Evolutionary conservation across 1,140 invertebrate genomes (phyloP), one percentile per base, ranked within the genome.

Genomic region (Macrobrachium nipponense): DNA sequence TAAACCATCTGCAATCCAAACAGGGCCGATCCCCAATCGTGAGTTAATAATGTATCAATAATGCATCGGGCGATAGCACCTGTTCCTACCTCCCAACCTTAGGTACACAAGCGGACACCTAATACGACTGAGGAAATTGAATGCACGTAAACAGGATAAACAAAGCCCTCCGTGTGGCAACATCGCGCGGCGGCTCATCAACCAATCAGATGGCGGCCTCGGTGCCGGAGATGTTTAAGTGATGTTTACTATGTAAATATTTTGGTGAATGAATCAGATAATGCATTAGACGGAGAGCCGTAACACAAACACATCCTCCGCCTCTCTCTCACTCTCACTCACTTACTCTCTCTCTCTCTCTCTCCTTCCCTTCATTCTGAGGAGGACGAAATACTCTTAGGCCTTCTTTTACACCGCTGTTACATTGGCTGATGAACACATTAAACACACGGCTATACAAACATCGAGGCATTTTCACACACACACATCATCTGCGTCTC

Each of bases 231-330:
- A 84, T 84, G 82, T 84, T 84, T 84, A 84, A 84, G 82, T 84
- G 82, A 77, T 84, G 82, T 84, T 84, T 77, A 78, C 73, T 84
- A 78, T 84, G 82, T 84, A 77, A 84, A 84, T 84, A 84, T 84
- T 84, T 84, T 84, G 82, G 82, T 51, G 82, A 84, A 84, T 84
- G 82, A 84, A 84, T 84, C 82, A 84, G 82, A 84, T 84, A 84
- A 84, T 84, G 82, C 82, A 84, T 84, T 84, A 84, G 82, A 68
- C 82, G 60, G 44, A 84, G 82, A 78, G 82, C 82, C 82, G 73
- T 84, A 84, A 84, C 82, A 84, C 82, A 84, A 84, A 84, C 82
- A 84, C 20, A 62, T 76, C 70, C 70, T 73, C 72, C 51, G 36
- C 60, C 36, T 60, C 20, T 59, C 72, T 83, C 73, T 66, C 73